Evolutionary conservation across 64 coral and sea anemone species (phyloP), one percentile per base, ranked within the genome.

Genomic region (Montipora foliosa): DNA sequence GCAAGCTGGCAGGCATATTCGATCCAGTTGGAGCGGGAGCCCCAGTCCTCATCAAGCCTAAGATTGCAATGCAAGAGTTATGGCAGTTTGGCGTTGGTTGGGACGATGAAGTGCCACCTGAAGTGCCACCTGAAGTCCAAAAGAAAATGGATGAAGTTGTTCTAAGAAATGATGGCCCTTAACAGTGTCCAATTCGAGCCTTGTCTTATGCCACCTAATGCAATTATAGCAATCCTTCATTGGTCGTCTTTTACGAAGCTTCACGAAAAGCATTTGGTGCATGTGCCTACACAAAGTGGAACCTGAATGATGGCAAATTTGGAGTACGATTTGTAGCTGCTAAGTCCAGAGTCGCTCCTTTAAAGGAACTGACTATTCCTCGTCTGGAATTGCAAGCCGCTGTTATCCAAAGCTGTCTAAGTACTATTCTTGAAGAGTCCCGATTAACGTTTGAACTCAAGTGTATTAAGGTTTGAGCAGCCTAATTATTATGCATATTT

Each of bases 311-410:
- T 14, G 46, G 76, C 4, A 47, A 6, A 15, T 93, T 55, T 52
- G 64, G 87, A 12, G 47, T 61, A 19, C 19, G 45, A 25, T 82
- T 94, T 75, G 85, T 89, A 58, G 84, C 92, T 2, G 77, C 77
- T 0, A 89, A 89, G 48, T 75, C 92, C 1, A 88, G 86, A 62
- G 84, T 93, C 0, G 84, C 77, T 0, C 92, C 92, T 5, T 61
- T 93, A 5, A 93, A 81, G 24, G 4, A 67, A 49, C 81, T 86
- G 15, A 78, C 92, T 6, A 93, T 93, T 1, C 92, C 92, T 12
- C 55, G 87, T 2, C 74, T 89, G 0, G 87, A 89, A 44, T 44
- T 94, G 4, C 93, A 94, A 84, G 93, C 93, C 5, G 87, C 93
- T 0, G 93, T 94, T 2, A 17, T 94, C 0, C 71, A 52, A 16